These are phyloP conservation scores for Chrysolina oricalcia DNA, from an alignment of 2,888 invertebrate species.

Conservation along the genomic window DNA sequence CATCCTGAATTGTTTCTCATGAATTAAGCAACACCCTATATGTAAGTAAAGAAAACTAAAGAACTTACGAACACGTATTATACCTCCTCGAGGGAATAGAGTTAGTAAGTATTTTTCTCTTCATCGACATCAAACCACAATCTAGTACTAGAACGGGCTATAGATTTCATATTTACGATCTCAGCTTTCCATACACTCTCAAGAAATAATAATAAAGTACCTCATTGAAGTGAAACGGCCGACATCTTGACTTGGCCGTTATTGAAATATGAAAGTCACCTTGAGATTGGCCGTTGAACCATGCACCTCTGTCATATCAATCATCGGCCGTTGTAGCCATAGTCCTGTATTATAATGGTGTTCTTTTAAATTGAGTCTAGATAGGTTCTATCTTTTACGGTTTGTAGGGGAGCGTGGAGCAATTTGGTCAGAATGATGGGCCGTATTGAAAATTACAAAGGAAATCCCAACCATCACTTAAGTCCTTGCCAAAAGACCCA, in stretches of 20 bases:
- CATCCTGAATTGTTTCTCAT: too few relatives aligned
- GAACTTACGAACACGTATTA: too few relatives aligned
- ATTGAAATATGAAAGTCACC: conserved; percentile 62
- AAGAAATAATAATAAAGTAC: conserved; percentile 39
- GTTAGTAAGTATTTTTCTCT: background rate
- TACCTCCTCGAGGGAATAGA: background rate
- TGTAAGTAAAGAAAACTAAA: too few relatives aligned
- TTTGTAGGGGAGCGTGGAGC: conserved; percentile 33
- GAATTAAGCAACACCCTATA: too few relatives aligned
- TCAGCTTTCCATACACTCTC: background rate
- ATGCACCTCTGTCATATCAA: conserved; percentile 60
- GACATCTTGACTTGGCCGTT: conserved; percentile 45
- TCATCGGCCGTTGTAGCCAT: conserved; percentile 56
- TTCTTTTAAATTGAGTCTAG: conserved; percentile 52
- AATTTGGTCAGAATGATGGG: background rate
- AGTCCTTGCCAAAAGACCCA: too few relatives aligned
- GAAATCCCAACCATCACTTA: too few relatives aligned
- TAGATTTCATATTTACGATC: conserved; percentile 2
- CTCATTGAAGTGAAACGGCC: conserved; percentile 26
- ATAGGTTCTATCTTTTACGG: conserved; percentile 44
- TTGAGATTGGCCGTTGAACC: conserved; percentile 63
- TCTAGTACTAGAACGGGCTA: background rate
- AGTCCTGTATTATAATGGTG: conserved; percentile 50
- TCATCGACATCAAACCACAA: background rate
- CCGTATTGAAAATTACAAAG: too few relatives aligned